Evolutionary conservation across 2,888 invertebrate species (phyloP).

Genomic region (Protonemura montana): DNA sequence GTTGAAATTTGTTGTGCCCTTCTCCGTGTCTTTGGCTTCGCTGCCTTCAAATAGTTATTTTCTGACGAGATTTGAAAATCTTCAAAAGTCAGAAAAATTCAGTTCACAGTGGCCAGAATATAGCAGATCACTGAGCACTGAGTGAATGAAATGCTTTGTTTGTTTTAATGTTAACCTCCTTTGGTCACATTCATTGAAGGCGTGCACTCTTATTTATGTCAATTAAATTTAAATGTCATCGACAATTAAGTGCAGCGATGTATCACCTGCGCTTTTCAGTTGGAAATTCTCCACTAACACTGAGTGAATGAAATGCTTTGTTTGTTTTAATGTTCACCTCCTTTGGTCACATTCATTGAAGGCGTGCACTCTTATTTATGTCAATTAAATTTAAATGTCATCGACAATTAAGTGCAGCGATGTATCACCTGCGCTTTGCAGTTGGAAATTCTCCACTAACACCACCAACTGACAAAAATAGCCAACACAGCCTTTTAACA

Average conservation of each 20-base stretch:
- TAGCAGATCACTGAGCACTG: too few species aligned
- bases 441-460: too few species aligned
- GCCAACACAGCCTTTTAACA: too few species aligned
- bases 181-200: neutral
- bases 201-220: neutral
- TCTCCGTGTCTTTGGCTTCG: neutral
- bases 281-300: too few species aligned
- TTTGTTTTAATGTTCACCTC: neutral
- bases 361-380: neutral
- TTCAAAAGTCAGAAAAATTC: too few species aligned
- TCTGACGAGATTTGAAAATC: neutral
- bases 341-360: neutral
- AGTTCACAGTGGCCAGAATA: too few species aligned
- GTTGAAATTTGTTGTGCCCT: neutral
- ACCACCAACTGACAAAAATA: too few species aligned
- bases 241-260: neutral
- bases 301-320: neutral
- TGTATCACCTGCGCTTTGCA: too few species aligned
- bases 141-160: neutral
- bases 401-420: neutral
- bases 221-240: neutral
- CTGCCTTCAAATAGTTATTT: neutral
- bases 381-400: neutral
- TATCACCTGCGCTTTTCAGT: too few species aligned
- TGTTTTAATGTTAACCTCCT: neutral